phyloP scores from a whole-genome alignment of 2,797 vertebrate genomes.

The Chrosomus eos region DNA sequence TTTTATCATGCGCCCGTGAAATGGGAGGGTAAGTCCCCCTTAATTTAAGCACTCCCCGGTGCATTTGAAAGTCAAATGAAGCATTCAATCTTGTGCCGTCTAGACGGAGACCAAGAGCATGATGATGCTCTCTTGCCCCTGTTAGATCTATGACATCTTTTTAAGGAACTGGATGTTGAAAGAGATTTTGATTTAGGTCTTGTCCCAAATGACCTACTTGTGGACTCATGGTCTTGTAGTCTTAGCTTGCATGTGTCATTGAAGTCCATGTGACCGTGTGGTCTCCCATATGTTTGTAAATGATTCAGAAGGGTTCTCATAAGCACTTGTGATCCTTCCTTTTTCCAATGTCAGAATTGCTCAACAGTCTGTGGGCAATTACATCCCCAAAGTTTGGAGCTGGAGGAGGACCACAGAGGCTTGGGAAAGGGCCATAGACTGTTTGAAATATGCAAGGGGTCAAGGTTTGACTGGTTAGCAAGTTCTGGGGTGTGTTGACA shows the following conservation, averaged over 20 bases:
- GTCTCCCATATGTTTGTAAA: neutral
- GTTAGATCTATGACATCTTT: conserved; percentile 27
- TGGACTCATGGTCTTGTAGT: neutral
- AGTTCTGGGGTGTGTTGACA: too few species aligned
- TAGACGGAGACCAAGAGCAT: conserved; percentile 53
- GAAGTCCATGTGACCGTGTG: neutral
- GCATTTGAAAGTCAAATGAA: conserved; percentile 60
- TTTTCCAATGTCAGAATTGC: neutral
- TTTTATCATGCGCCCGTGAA: conserved; percentile 52
- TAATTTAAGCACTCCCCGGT: conserved; percentile 51
- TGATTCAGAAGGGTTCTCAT: neutral
- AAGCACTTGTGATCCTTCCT: neutral
- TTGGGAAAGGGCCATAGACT: neutral
- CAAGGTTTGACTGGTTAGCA: neutral
- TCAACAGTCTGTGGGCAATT: neutral
- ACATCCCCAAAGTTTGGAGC: neutral
- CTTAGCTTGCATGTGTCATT: neutral
- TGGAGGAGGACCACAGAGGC: neutral
- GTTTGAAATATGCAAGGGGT: neutral
- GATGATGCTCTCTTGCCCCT: conserved; percentile 39
- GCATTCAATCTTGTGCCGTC: conserved; percentile 55
- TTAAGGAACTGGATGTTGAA: conserved; percentile 1
- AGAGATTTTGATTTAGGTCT: neutral
- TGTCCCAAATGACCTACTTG: neutral
- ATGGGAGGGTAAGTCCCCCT: conserved; percentile 54